Evolutionary conservation across 2,113 vertebrate genomes (phyloP).

Genomic region (Pantherophis guttatus): DNA sequence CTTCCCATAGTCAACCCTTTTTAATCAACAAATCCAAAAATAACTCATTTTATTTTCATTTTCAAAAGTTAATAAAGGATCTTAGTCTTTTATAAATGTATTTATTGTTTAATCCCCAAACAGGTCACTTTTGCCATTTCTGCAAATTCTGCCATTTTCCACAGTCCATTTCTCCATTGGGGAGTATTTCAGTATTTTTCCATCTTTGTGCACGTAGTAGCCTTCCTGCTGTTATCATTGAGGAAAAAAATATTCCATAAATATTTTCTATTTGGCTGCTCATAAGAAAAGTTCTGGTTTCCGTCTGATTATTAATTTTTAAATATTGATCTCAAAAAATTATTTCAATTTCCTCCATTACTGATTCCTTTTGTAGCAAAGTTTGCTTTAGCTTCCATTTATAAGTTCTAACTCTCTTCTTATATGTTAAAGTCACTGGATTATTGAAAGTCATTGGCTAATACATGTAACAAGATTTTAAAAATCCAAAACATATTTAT

Average conservation of each 20-base stretch:
- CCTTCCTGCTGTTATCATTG: not conserved
- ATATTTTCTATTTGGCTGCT: not conserved
- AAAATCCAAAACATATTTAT: not conserved
- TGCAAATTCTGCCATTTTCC: not conserved
- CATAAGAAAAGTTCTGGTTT: not conserved
- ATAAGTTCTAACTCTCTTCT: not conserved
- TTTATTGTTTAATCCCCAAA: not conserved
- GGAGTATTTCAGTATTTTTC: not conserved
- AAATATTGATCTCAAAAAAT: not conserved
- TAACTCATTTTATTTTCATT: not conserved
- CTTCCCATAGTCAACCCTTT: not conserved
- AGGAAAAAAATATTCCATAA: not conserved
- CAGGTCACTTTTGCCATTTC: not conserved
- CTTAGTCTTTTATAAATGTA: not conserved
- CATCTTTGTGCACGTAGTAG: not conserved
- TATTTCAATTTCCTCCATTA: not conserved
- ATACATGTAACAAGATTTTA: not conserved
- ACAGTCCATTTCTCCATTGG: not conserved
- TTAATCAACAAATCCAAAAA: not conserved
- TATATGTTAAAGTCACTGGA: not conserved
- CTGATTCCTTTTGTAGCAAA: not conserved
- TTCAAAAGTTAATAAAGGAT: not conserved
- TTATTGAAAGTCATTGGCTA: not conserved
- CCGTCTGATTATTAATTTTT: not conserved
- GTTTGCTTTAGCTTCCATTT: not conserved